Conservation (phyloP, 1,140 invertebrate genomes). For the Apocrypta bakeri region DNA sequence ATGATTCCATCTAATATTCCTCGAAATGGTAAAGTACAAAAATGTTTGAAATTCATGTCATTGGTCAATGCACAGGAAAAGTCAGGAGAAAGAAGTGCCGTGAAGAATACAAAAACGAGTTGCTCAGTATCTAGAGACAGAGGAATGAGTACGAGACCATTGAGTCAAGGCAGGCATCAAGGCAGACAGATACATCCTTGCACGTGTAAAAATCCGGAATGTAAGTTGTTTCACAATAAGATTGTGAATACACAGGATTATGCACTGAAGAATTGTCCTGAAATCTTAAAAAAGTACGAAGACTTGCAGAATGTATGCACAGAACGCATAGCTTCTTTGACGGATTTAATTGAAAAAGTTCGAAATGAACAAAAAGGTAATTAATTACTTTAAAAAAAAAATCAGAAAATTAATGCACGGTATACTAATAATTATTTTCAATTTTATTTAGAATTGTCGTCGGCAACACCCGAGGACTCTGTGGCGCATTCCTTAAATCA, state of each 20-base stretch:
- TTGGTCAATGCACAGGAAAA: slow-evolving; percentile 29
- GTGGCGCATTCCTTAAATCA: background rate
- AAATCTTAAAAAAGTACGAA: slow-evolving; percentile 63
- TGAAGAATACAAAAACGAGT: background rate
- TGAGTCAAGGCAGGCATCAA: background rate
- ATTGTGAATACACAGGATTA: slow-evolving; percentile 54
- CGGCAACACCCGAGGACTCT: background rate
- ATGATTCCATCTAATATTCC: slow-evolving; percentile 67
- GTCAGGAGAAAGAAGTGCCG: too few relatives aligned
- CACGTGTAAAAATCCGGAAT: slow-evolving; percentile 63
- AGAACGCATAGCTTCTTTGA: slow-evolving; percentile 67
- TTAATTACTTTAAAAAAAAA: background rate
- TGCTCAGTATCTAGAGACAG: background rate
- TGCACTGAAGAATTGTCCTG: slow-evolving; percentile 59
- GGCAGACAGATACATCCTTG: slow-evolving; percentile 43
- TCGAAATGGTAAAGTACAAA: slow-evolving; percentile 51
- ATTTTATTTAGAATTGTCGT: slow-evolving; percentile 48
- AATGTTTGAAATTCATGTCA: slow-evolving; percentile 53
- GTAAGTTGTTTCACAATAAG: slow-evolving; percentile 60
- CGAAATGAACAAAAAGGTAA: slow-evolving; percentile 65
- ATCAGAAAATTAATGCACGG: background rate
- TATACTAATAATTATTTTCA: slow-evolving; percentile 25
- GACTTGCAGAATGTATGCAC: slow-evolving; percentile 65
- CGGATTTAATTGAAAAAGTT: slow-evolving; percentile 64
- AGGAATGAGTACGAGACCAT: background rate